A percentile compares a stretch with the other conserved stretches of the same genome.
Conservation (phyloP, 2,797 vertebrate species). For the Uromys caudimaculatus region DNA sequence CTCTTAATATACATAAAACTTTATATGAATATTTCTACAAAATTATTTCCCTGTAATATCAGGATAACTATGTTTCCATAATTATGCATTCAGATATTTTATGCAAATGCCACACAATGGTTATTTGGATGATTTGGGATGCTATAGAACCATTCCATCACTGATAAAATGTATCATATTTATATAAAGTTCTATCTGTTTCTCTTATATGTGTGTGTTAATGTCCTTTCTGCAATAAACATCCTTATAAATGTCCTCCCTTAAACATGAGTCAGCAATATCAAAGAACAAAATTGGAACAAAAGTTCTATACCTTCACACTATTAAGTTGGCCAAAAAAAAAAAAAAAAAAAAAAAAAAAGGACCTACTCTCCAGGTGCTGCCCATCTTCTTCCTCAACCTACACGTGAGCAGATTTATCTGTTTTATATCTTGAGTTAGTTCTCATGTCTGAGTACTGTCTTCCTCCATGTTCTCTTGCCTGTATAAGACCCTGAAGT, state of each 20-base stretch:
- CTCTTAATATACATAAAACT: conserved; percentile 13
- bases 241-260: too few relatives aligned
- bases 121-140: background rate
- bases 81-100: background rate
- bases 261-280: background rate
- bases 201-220: background rate
- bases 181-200: background rate
- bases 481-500: background rate
- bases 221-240: background rate
- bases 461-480: background rate
- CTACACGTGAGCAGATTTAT: background rate
- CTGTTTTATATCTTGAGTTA: background rate
- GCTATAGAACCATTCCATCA: background rate
- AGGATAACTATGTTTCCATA: background rate
- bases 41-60: background rate
- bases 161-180: background rate
- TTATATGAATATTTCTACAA: conserved; percentile 9
- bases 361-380: background rate
- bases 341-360: too few relatives aligned
- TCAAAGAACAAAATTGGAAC: background rate
- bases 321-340: background rate
- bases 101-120: background rate
- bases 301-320: background rate
- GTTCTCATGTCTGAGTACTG: background rate
- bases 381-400: background rate